Evolutionary conservation across 2,888 invertebrate species (phyloP).

Genomic region (Hirudinaria manillensis): DNA sequence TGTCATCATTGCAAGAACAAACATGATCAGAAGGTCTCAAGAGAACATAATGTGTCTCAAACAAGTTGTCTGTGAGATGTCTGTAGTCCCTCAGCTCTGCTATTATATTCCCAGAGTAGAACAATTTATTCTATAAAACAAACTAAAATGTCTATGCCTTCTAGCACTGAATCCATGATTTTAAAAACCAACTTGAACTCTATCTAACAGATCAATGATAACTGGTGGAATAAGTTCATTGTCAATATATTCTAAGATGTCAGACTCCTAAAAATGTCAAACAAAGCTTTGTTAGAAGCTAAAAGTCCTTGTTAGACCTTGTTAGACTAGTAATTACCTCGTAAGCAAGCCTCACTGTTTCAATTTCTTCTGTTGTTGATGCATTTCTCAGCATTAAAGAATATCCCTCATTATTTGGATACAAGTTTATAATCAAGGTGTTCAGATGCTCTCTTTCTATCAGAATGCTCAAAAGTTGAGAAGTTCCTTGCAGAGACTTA

Average conservation of each 20-base stretch:
- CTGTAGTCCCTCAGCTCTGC: conserved; percentile 83
- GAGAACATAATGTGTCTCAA: conserved; percentile 37
- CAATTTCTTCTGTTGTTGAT: conserved; percentile 46
- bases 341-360: conserved; percentile 62
- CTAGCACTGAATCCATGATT: not conserved
- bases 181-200: conserved; percentile 47
- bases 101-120: conserved; percentile 85
- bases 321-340: conserved; percentile 59
- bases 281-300: not conserved
- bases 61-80: conserved; percentile 64
- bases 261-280: conserved; percentile 60
- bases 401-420: conserved; percentile 86
- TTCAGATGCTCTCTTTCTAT: conserved; percentile 78
- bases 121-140: conserved; percentile 46
- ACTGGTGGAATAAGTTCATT: conserved; percentile 83
- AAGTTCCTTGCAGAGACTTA: conserved; percentile 45
- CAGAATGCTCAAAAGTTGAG: conserved; percentile 70
- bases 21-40: conserved; percentile 67
- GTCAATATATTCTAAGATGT: conserved; percentile 78
- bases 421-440: conserved; percentile 81
- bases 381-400: conserved; percentile 60
- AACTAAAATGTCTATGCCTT: not conserved
- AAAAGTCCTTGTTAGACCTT: not conserved
- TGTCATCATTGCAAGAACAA: conserved; percentile 40
- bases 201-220: conserved; percentile 74